Percentiles rank a stretch among this genome's conserved stretches.
These are phyloP conservation scores for Xestia ashworthii DNA, from an alignment of 2,888 invertebrate species.

Conservation along the genomic window DNA sequence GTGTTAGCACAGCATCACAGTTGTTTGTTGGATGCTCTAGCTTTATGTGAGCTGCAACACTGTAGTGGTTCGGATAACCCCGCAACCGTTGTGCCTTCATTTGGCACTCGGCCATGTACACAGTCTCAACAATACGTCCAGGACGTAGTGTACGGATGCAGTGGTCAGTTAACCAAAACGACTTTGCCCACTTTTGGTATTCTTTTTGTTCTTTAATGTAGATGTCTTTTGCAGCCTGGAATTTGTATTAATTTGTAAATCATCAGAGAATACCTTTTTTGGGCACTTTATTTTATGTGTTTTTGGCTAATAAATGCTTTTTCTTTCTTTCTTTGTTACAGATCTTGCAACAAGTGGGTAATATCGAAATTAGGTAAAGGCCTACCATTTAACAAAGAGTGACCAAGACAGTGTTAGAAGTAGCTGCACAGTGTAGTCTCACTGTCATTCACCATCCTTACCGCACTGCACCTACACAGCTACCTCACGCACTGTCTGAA, in stretches of 20 bases:
- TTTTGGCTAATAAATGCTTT: no score
- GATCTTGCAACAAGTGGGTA: not conserved
- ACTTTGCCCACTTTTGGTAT: conserved; percentile 82
- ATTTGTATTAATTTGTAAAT: conserved; percentile 18
- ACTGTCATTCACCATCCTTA: not conserved
- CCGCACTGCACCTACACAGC: no score
- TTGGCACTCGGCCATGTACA: conserved; percentile 82
- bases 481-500: not conserved
- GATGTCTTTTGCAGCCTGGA: conserved; percentile 75
- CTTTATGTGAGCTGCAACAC: conserved; percentile 82
- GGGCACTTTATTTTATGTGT: no score
- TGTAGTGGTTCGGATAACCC: conserved; percentile 76
- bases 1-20: conserved; percentile 70
- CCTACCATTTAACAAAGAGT: not conserved
- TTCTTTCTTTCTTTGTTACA: not conserved
- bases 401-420: no score
- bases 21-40: conserved; percentile 64
- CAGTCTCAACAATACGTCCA: conserved; percentile 76
- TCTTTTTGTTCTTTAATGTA: conserved; percentile 83
- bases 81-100: conserved; percentile 72
- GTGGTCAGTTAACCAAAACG: conserved; percentile 77
- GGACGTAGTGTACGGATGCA: conserved; percentile 81
- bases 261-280: not conserved
- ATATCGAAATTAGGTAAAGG: not conserved
- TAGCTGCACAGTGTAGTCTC: not conserved